Conservation (phyloP, 2,113 vertebrate genomes). For the Silurus meridionalis region DNA sequence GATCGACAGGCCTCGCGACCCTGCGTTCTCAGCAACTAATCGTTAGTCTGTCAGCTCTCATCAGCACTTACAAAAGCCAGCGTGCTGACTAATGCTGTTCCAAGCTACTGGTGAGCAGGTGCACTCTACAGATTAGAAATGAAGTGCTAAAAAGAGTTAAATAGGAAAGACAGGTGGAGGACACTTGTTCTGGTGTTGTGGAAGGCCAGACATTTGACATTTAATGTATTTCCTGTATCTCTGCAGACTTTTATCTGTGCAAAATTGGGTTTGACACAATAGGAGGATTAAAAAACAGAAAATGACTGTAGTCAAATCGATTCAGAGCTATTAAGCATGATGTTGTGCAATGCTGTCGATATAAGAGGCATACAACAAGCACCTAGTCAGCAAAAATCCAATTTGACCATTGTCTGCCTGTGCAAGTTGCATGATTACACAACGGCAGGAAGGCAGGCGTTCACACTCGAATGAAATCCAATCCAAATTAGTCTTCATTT, state of each 20-base stretch:
- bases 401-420: neutral
- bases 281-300: neutral
- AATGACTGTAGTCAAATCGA: neutral
- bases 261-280: neutral
- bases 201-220: neutral
- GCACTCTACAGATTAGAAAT: constrained; percentile 10
- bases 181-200: neutral
- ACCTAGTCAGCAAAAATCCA: neutral
- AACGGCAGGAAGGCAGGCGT: constrained; percentile 7
- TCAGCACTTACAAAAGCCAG: constrained; percentile 33
- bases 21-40: constrained; percentile 5
- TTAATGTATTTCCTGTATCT: neutral
- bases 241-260: neutral
- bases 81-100: constrained; percentile 39
- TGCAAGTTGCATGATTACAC: constrained; percentile 19
- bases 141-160: neutral
- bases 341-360: neutral
- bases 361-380: neutral
- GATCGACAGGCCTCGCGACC: neutral
- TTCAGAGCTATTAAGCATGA: neutral
- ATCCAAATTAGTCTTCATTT: constrained; percentile 3
- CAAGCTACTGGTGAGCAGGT: neutral
- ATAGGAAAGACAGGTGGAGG: neutral
- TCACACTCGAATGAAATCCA: constrained; percentile 13
- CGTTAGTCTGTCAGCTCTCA: constrained; percentile 24